Conservation (phyloP, 2,888 invertebrate species). For the Sesamia inferens region DNA sequence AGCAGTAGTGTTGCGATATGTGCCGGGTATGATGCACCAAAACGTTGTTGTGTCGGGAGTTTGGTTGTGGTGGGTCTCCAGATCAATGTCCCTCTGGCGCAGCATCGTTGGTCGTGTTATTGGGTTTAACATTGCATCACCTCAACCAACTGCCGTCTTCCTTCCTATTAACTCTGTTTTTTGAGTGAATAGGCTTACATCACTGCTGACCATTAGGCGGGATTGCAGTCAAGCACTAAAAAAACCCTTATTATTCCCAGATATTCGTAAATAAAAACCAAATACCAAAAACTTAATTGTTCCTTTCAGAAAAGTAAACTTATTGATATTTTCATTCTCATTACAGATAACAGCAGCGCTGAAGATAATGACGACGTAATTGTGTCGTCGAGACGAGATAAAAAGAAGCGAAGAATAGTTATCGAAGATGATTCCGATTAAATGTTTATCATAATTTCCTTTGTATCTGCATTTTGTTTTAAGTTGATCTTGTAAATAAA, state of each 20-base stretch:
- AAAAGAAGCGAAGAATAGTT: conserved; percentile 78
- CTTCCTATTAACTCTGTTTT: too few relatives aligned
- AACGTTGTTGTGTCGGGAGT: too few relatives aligned
- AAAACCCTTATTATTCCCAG: not conserved
- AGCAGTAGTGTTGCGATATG: too few relatives aligned
- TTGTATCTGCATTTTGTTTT: conserved; percentile 38
- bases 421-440: conserved; percentile 86
- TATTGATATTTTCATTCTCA: conserved; percentile 30
- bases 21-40: too few relatives aligned
- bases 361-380: conserved; percentile 76
- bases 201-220: too few relatives aligned
- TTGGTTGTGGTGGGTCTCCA: too few relatives aligned
- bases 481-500: conserved; percentile 54
- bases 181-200: too few relatives aligned
- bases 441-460: conserved; percentile 44
- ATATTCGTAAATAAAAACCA: not conserved
- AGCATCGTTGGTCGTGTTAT: too few relatives aligned
- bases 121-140: too few relatives aligned
- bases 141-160: too few relatives aligned
- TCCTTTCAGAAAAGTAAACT: conserved; percentile 8
- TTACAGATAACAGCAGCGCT: conserved; percentile 78
- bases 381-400: conserved; percentile 74
- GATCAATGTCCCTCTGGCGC: too few relatives aligned
- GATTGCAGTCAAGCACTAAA: too few relatives aligned
- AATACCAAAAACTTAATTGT: conserved; percentile 33